Percentiles rank a stretch among this genome's conserved stretches.
Evolutionary conservation across 2,797 vertebrate species (phyloP).

Genomic region (Champsocephalus gunnari): DNA sequence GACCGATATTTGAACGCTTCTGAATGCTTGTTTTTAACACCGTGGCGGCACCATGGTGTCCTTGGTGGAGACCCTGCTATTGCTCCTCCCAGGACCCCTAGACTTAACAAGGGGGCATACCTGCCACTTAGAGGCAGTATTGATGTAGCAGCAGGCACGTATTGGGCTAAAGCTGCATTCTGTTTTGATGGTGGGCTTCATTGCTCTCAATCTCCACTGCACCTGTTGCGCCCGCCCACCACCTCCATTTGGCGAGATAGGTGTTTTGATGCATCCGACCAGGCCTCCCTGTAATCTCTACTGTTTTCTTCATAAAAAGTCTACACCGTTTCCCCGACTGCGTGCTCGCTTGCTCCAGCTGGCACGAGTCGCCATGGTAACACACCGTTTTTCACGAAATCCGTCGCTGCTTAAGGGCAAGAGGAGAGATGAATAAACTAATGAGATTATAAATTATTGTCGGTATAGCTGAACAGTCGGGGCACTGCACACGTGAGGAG

Average conservation of each 20-base stretch:
- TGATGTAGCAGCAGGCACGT: conserved; percentile 39
- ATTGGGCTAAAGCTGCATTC: conserved; percentile 40
- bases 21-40: conserved; percentile 52
- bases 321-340: conserved; percentile 53
- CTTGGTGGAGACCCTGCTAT: conserved; percentile 45
- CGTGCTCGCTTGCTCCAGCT: conserved; percentile 66
- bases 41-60: conserved; percentile 26
- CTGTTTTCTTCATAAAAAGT: conserved; percentile 46
- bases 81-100: conserved; percentile 4
- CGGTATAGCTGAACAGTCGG: conserved; percentile 71
- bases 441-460: conserved; percentile 81
- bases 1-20: conserved; percentile 65
- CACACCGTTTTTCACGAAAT: conserved; percentile 75
- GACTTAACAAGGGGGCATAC: conserved; percentile 3
- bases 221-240: conserved; percentile 70
- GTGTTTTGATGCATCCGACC: conserved; percentile 51
- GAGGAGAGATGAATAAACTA: conserved; percentile 80
- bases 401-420: conserved; percentile 73
- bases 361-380: conserved; percentile 85
- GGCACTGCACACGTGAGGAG: conserved; percentile 67
- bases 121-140: conserved; percentile 31
- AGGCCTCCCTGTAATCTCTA: conserved; percentile 28
- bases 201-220: conserved; percentile 35
- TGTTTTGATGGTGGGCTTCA: neutral
- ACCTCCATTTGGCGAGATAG: conserved; percentile 61